Evolutionary conservation across 2,113 vertebrate species (phyloP).

Genomic region (Rhea pennata): DNA sequence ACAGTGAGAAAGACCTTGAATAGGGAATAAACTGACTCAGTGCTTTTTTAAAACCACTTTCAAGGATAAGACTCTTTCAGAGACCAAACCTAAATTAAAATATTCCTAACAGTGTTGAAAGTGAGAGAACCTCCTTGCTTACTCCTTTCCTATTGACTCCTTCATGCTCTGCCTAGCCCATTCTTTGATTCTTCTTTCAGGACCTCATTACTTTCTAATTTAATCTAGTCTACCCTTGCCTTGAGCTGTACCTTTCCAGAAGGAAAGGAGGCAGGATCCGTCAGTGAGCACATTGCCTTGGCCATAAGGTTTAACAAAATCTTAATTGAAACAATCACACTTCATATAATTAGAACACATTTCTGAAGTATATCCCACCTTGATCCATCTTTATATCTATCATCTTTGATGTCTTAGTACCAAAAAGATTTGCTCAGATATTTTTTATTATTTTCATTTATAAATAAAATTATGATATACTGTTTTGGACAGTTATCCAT

Average conservation of each 20-base stretch:
- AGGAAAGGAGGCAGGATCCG: background rate
- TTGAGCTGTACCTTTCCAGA: background rate
- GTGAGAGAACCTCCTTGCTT: background rate
- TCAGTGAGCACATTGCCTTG: background rate
- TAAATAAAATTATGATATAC: background rate
- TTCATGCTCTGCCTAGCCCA: background rate
- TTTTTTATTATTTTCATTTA: background rate
- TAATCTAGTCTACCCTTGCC: background rate
- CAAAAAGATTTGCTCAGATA: background rate
- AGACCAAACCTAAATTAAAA: background rate
- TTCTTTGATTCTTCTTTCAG: background rate
- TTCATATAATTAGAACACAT: background rate
- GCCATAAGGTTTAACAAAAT: background rate
- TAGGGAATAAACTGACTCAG: background rate
- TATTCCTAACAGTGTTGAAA: background rate
- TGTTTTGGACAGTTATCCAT: background rate
- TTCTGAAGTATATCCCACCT: background rate
- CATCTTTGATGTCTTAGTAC: background rate
- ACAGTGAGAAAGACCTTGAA: background rate
- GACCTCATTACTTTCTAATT: background rate
- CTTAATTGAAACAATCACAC: background rate
- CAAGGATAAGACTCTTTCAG: background rate
- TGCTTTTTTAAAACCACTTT: background rate
- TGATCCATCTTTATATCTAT: accelerated
- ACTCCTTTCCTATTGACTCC: background rate